Evolutionary conservation across 2,113 vertebrate species (phyloP), one percentile per base, ranked within the genome.

Genomic region (Cygnus buccinator): DNA sequence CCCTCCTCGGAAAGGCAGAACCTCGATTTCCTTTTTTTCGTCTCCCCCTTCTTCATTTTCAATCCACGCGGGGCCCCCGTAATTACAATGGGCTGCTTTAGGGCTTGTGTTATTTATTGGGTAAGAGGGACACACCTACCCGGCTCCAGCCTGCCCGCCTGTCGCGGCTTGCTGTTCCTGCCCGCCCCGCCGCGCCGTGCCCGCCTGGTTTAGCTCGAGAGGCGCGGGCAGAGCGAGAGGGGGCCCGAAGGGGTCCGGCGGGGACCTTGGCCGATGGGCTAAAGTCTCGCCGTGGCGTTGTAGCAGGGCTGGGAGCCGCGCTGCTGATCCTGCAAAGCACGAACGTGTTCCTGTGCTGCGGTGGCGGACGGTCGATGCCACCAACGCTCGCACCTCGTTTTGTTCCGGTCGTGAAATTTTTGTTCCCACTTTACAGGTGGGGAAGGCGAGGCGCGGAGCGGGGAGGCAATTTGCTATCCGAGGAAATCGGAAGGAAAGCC

Each of bases 61-160:
- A 96, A 94, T 95, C 95, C 79, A 84, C 39, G 59, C 92, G 65
- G 93, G 96, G 93, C 94, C 87, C 94, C 91, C 66, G n/a, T 97
- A 94, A 96, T 97, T 96, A 96, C 94, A 90, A 92, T 70, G 88
- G 86, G 93, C 91, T 94, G 96, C 94, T 95, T 75, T 94, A 97
- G 93, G 95, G 87, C 88, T 88, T 93, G 89, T 88, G 95, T 93
- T 96, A 92, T 90, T 96, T 92, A 95, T 97, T 96, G 96, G 91
- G 92, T 94, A 94, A 94, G 80, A 96, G 81, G 9, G 87, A 95
- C 96, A 96, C 94, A 88, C 96, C 96, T 81, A 90, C 86, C 50
- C 37, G 0, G 84, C 94, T 90, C 84, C 95, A 91, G 84, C 91
- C 72, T 46, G 48, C 70, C 87, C 33, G 73, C 89, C 2, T 94